Percentiles rank a stretch among this genome's conserved stretches.
These are phyloP conservation scores for Pithys albifrons DNA, from an alignment of 2,113 vertebrate genomes.

Conservation along the genomic window DNA sequence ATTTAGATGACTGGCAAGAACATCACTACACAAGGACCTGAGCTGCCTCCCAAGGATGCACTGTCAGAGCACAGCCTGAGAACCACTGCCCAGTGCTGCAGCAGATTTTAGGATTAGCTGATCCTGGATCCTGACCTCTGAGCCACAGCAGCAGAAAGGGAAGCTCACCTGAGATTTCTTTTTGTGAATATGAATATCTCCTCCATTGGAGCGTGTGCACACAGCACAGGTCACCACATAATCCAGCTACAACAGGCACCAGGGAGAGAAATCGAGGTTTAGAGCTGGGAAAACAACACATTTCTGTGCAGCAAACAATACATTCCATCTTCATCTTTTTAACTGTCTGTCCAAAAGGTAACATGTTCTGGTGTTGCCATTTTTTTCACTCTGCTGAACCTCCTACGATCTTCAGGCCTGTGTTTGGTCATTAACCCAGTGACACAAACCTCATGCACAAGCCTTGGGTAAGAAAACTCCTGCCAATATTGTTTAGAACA, in stretches of 20 bases:
- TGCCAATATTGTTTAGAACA: not conserved
- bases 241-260: slow-evolving; percentile 81
- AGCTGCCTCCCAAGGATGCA: not conserved
- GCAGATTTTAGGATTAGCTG: not conserved
- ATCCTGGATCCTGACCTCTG: not conserved
- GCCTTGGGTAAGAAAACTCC: not conserved
- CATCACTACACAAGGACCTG: not conserved
- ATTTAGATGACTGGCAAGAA: not conserved
- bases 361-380: not conserved
- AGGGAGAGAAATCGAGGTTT: not conserved
- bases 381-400: not conserved
- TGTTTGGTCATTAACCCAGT: not conserved
- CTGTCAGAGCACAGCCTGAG: not conserved
- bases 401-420: not conserved
- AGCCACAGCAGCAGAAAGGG: not conserved
- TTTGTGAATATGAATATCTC: slow-evolving; percentile 96
- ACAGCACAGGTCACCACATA: slow-evolving; percentile 98
- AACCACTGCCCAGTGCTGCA: not conserved
- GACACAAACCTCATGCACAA: not conserved
- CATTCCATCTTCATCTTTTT: not conserved
- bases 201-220: slow-evolving; percentile 92
- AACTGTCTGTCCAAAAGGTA: not conserved
- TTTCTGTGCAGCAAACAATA: not conserved
- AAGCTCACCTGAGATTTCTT: slow-evolving; percentile 94
- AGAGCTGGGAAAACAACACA: not conserved